Base-by-base conservation (phyloP, 2,888 invertebrate species). In the Arctia plantaginis region DNA sequence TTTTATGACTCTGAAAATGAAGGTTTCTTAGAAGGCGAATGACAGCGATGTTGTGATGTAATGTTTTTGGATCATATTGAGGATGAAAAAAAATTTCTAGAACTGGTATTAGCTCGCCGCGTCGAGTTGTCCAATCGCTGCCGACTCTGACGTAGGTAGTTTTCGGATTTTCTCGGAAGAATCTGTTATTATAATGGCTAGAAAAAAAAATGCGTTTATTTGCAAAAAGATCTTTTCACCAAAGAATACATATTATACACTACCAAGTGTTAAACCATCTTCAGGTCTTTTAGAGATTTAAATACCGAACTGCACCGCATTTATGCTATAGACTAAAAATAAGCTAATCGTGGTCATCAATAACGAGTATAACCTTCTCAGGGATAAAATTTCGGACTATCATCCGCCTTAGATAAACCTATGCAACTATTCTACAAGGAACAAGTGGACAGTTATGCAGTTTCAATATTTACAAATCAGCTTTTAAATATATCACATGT, bases 71-170 rank as follows among this genome's bases (percentile, higher is more conserved):
- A 30, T 75, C 44, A 20, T 75, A 75, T 8, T 47, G 27, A n/a
- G 75, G 75, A 12, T 69, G 20, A 62, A 75, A 75, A 23, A 33
- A 75, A 0, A 75, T 64, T 23, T 72, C 75, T 27, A 72, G 51
- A 0, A 89, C 76, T 3, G 85, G 79, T 4, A 90, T 77, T 0
- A 85, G 65, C 10, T 86, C 84, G 0, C 92, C 92, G 6, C 64
- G 78, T 6, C 70, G 71, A 2, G 69, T 75, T 3, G 85, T 78
- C 74, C 79, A 86, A 51, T 87, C 87, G 69, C 90, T 91, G 20
- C 89, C 89, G 0, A 90, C 69, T 35, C 92, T 76, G 1, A 90
- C 83, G 39, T 77, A 80, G 0, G 91, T 76, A 0, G 79, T 76
- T 55, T 80, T 76, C 10, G 82, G 80, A 44, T 75, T 76, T 35